These are phyloP conservation scores for Gerris buenoi DNA, from an alignment of 1,140 invertebrate genomes.

Conservation along the genomic window DNA sequence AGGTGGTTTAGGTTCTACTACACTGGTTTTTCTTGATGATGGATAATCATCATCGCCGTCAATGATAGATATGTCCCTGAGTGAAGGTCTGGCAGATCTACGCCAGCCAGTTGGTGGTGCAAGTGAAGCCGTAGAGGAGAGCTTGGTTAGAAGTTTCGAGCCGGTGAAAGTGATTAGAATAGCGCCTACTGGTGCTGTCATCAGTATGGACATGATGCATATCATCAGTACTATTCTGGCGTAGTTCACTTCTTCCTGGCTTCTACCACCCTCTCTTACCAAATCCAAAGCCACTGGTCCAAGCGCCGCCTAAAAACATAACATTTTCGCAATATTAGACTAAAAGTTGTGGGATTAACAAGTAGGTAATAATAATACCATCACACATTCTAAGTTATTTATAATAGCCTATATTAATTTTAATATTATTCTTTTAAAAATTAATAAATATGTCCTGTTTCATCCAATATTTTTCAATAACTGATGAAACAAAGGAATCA, in stretches of 20 bases:
- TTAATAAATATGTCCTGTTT: too few species aligned
- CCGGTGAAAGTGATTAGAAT: slow-evolving; percentile 71
- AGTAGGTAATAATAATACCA: too few species aligned
- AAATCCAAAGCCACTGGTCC: slow-evolving; percentile 60
- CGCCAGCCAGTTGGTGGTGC: slow-evolving; percentile 42
- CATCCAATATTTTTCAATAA: too few species aligned
- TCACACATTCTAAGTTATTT: too few species aligned
- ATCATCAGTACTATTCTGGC: slow-evolving; percentile 49
- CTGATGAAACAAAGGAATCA: too few species aligned
- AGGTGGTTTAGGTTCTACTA: not conserved
- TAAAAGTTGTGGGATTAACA: too few species aligned
- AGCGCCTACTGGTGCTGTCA: slow-evolving; percentile 80
- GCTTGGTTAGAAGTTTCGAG: slow-evolving; percentile 52
- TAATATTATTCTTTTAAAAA: too few species aligned
- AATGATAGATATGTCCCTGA: slow-evolving; percentile 67
- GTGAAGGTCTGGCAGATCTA: slow-evolving; percentile 55
- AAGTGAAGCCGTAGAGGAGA: slow-evolving; percentile 23
- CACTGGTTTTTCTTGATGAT: not conserved
- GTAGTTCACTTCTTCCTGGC: slow-evolving; percentile 29
- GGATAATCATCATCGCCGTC: slow-evolving; percentile 40
- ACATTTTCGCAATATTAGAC: too few species aligned
- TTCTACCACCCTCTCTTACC: slow-evolving; percentile 29
- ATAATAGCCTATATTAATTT: too few species aligned
- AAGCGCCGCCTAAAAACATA: slow-evolving; percentile 60
- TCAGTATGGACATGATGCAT: slow-evolving; percentile 73